Evolutionary conservation across 2,797 vertebrate species (phyloP), one percentile per base, ranked within the genome.

Genomic region (Microtus agrestis): DNA sequence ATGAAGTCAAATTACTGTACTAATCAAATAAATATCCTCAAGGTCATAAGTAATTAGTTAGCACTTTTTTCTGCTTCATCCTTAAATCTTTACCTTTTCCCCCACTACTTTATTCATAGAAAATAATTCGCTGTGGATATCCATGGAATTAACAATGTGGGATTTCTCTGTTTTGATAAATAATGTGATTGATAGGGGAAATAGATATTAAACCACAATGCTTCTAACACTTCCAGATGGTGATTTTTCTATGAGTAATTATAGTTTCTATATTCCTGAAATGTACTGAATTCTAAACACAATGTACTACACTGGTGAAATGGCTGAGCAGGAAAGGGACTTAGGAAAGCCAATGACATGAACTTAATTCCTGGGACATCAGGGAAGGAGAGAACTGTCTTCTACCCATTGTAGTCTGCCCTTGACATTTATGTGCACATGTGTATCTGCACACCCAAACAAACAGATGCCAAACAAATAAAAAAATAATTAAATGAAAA

Each of bases 1-100:
- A 92, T 89, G 43, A 95, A 89, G 91, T 43, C 77, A 56, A 89
- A 56, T 94, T 93, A 87, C 43, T 95, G 1, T 25, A 89, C 69
- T 85, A 87, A 69, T 95, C 34, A 43, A 40, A 54, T 67, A 96
- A 86, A 89, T 63, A 97, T 69, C 59, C 11, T 65, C 63, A 87
- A 51, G 1, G 91, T 89, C 89, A 82, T 40, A 82, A 90, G 78
- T 71, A 92, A 56, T 27, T 59, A 87, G 81, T 87, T 61, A 1
- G 56, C 21, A 56, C 59, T 13, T 79, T 76, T 40, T 89, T 65
- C 56, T 77, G 2, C 91, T 89, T 69, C 12, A 80, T 9, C 11
- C 48, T 80, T 59, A 73, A 77, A 73, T 5, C 1, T 89, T 91
- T 88, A 61, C 0, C 23, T 80, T 76, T 89, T 91, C 31, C 4